These are phyloP conservation scores for Drosophila kambysellisi DNA, from an alignment of 2,888 invertebrate species.

Conservation along the genomic window DNA sequence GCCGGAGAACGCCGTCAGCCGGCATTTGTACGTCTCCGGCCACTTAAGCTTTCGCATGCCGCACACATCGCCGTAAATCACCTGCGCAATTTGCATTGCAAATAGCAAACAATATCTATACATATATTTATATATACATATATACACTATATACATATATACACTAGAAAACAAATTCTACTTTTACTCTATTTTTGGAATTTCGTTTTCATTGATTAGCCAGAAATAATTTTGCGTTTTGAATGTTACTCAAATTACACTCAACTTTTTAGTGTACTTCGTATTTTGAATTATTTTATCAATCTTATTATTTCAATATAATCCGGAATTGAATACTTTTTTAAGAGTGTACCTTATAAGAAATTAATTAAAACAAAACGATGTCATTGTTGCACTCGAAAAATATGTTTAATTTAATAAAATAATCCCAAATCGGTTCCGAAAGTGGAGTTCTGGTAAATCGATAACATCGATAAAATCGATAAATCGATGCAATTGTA, in stretches of 20 bases:
- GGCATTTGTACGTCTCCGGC: constrained; percentile 67
- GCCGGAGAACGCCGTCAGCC: constrained; percentile 24
- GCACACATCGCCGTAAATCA: constrained; percentile 64
- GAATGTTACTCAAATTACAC: background rate
- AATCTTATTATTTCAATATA: background rate
- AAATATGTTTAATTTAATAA: background rate
- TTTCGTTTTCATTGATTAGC: background rate
- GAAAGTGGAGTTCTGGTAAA: background rate
- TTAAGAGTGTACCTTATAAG: too few species aligned
- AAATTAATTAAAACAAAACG: background rate
- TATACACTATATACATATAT: background rate
- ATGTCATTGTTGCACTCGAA: background rate
- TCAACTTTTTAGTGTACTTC: background rate
- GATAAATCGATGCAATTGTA: background rate
- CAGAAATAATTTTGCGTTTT: background rate
- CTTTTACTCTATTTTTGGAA: background rate
- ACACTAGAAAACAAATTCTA: background rate
- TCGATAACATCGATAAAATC: background rate
- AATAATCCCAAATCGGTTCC: background rate
- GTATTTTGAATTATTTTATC: background rate
- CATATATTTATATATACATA: background rate
- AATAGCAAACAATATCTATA: constrained; percentile 37
- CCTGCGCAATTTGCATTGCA: constrained; percentile 69
- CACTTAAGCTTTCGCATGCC: constrained; percentile 58
- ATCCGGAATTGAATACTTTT: background rate